These are phyloP conservation scores for Pavo muticus DNA, from an alignment of 2,113 vertebrate species.

Conservation along the genomic window DNA sequence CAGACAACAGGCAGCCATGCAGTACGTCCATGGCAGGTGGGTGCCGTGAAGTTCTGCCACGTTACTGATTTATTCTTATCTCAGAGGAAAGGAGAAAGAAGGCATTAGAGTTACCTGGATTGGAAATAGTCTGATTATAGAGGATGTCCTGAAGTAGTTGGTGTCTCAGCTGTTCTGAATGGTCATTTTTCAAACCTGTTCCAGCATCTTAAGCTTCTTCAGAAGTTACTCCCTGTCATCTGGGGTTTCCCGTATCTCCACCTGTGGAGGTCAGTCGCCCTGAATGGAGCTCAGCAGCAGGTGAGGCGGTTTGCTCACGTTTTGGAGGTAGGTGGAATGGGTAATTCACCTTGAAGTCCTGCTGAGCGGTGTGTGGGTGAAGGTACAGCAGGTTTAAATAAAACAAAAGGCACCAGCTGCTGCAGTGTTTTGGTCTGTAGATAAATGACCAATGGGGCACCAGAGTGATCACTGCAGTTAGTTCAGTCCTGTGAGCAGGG, in stretches of 20 bases:
- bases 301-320: neutral
- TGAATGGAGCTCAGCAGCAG: neutral
- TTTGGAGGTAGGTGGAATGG: neutral
- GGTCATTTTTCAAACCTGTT: neutral
- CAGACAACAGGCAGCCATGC: neutral
- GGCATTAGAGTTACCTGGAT: neutral
- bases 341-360: neutral
- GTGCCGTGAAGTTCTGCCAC: neutral
- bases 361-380: neutral
- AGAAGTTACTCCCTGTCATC: neutral
- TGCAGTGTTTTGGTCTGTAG: neutral
- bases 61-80: neutral
- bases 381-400: neutral
- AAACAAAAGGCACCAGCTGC: neutral
- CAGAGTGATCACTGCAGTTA: neutral
- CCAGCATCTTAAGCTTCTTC: neutral
- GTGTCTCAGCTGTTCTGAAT: neutral
- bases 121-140: neutral
- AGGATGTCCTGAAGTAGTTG: neutral
- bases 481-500: too few species aligned
- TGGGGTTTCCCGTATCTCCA: neutral
- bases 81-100: neutral
- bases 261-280: neutral
- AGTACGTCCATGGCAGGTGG: neutral
- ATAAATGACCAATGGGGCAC: neutral